A percentile compares a stretch with the other conserved stretches of the same genome.
phyloP scores from a whole-genome alignment of 2,113 vertebrate genomes.

The Acanthisitta chloris region DNA sequence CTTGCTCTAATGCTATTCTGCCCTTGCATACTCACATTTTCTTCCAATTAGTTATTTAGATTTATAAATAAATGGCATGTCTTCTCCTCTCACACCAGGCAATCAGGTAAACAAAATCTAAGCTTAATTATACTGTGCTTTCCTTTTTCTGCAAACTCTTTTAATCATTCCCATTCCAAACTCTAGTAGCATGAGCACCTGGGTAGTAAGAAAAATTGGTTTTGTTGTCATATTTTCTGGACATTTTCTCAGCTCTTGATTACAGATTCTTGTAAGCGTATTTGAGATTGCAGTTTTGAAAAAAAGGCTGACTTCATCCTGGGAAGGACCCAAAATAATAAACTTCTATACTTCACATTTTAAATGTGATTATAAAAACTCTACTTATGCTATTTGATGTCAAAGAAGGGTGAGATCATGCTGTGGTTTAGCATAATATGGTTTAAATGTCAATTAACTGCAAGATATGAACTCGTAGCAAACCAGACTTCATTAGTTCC shows the following conservation, averaged over 20 bases:
- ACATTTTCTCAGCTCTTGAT: not conserved
- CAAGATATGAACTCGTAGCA: not conserved
- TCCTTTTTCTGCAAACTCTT: not conserved
- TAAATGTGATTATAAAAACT: not conserved
- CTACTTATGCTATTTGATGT: not conserved
- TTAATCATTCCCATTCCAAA: not conserved
- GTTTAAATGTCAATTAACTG: not conserved
- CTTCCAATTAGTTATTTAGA: constrained; percentile 35
- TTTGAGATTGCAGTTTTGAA: not conserved
- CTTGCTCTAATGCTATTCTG: not conserved
- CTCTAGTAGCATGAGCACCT: not conserved
- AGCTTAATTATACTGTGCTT: constrained; percentile 1
- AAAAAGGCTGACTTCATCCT: not conserved
- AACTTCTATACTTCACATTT: not conserved
- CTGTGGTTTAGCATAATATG: not conserved
- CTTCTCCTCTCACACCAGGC: not conserved
- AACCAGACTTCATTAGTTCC: not conserved
- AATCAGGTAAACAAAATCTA: constrained; percentile 32
- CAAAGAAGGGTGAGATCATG: not conserved
- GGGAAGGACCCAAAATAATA: not conserved
- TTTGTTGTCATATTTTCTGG: not conserved
- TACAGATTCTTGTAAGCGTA: not conserved
- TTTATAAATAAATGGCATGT: constrained; percentile 16
- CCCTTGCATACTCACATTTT: not conserved
- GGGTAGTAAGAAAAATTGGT: not conserved